Conservation (phyloP, 2,113 vertebrate genomes). For the Marcusenius ussheri region DNA sequence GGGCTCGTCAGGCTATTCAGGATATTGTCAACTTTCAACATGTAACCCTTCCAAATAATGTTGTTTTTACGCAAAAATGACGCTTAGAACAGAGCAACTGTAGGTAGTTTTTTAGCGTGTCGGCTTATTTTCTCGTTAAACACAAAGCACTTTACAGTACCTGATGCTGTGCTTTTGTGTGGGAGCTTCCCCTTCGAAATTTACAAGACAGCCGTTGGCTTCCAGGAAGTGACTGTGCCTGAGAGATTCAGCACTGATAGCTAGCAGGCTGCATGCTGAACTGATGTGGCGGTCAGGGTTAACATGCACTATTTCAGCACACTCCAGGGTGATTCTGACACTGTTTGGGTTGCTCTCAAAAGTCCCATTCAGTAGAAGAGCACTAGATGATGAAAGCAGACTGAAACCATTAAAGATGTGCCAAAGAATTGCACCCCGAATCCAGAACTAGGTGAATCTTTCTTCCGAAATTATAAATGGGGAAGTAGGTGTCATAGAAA, state of each 20-base stretch:
- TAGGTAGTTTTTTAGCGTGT: not conserved
- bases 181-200: constrained; percentile 10
- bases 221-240: constrained; percentile 31
- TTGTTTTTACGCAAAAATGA: not conserved
- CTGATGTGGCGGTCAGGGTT: not conserved
- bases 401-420: not conserved
- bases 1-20: not conserved
- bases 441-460: not conserved
- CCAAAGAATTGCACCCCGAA: not conserved
- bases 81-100: not conserved
- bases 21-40: not conserved
- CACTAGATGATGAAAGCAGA: constrained; percentile 7
- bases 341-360: not conserved
- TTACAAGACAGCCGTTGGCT: constrained; percentile 22
- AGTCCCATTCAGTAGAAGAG: not conserved
- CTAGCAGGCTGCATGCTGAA: not conserved
- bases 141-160: not conserved
- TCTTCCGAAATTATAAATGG: not conserved
- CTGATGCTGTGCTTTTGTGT: not conserved
- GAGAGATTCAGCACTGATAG: constrained; percentile 3
- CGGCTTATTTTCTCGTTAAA: not conserved
- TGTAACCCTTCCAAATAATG: not conserved
- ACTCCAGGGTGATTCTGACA: not conserved
- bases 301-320: not conserved
- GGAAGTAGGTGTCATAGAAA: not conserved